Conservation (phyloP, 64 coral and sea anemone species). For the Montipora cactus region DNA sequence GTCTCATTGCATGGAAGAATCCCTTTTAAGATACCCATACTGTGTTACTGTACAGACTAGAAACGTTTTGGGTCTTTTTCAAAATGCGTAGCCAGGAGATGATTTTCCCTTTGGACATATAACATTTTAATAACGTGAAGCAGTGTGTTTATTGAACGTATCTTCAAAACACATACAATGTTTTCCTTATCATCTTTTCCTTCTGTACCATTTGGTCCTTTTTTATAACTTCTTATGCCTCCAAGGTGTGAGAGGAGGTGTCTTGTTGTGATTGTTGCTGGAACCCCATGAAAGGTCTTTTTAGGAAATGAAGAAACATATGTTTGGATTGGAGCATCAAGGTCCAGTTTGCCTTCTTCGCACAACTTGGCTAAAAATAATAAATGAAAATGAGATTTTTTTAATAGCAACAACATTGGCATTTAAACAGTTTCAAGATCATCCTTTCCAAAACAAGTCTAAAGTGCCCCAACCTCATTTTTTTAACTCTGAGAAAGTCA, state of each 20-base stretch:
- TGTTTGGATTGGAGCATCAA: constrained; percentile 92
- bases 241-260: constrained; percentile 91
- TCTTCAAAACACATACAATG: too few species aligned
- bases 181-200: constrained; percentile 10
- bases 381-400: not conserved
- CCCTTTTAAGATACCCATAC: too few species aligned
- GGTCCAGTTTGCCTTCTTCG: constrained; percentile 85
- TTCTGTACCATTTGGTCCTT: constrained; percentile 1
- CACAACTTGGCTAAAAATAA: constrained; percentile 72
- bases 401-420: not conserved
- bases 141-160: too few species aligned
- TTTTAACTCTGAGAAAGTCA: too few species aligned
- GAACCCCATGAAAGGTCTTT: constrained; percentile 66
- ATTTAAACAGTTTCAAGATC: not conserved
- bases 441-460: too few species aligned
- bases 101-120: too few species aligned
- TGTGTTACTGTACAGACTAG: too few species aligned
- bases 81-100: too few species aligned
- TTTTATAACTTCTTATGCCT: constrained; percentile 89
- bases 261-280: constrained; percentile 83
- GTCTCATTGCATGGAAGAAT: too few species aligned
- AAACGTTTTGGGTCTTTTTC: too few species aligned
- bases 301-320: constrained; percentile 89
- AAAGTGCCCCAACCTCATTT: too few species aligned
- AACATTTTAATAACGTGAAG: too few species aligned